phyloP scores from a whole-genome alignment of 2,797 vertebrate genomes.

The Eulemur coronatus region DNA sequence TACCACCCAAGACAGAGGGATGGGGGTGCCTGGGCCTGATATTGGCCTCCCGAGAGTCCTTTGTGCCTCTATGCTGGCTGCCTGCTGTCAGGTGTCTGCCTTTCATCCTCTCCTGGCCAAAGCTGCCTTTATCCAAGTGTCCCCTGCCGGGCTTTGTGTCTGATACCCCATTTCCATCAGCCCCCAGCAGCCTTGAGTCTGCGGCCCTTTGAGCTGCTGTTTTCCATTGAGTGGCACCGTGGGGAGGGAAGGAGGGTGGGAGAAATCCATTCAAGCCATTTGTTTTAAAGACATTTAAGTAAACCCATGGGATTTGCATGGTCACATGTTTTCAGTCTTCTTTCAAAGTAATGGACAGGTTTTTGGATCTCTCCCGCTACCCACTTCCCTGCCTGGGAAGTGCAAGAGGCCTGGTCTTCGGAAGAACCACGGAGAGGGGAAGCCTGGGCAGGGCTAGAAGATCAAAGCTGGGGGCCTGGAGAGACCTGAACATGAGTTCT shows the following conservation, averaged over 20 bases:
- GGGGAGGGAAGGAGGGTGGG: background rate
- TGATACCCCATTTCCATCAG: background rate
- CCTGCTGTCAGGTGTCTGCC: background rate
- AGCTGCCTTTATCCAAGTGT: background rate
- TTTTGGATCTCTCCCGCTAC: constrained; percentile 14
- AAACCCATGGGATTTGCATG: constrained; percentile 31
- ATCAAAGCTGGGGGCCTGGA: background rate
- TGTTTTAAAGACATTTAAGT: constrained; percentile 57
- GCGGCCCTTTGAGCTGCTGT: background rate
- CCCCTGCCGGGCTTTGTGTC: background rate
- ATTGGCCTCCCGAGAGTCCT: fast-evolving
- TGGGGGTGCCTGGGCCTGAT: background rate
- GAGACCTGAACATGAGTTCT: background rate
- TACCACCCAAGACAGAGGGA: background rate
- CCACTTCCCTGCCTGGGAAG: background rate
- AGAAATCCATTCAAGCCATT: constrained; percentile 39
- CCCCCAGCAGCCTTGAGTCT: background rate
- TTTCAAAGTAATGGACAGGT: constrained; percentile 19
- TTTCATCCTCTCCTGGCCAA: background rate
- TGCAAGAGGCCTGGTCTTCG: background rate
- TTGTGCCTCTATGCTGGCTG: background rate
- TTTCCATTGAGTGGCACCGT: background rate
- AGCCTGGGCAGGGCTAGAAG: background rate
- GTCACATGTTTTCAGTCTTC: constrained; percentile 5
- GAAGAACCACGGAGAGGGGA: background rate